Percentiles rank a stretch among this genome's conserved stretches.
Conservation (phyloP, 2,113 vertebrate species). For the Heptranchias perlo region DNA sequence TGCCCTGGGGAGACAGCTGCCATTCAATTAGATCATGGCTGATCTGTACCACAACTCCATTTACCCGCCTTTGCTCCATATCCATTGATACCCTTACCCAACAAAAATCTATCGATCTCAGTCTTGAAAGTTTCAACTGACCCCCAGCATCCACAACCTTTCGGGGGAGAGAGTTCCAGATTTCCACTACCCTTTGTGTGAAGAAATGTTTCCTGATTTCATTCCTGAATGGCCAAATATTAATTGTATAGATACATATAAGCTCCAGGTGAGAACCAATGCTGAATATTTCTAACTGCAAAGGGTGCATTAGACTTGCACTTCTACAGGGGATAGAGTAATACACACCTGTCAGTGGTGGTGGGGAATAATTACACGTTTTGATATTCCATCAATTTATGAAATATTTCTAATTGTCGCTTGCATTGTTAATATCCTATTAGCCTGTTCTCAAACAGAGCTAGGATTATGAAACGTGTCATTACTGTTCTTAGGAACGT, state of each 20-base stretch:
- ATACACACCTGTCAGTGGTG: background rate
- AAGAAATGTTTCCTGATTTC: background rate
- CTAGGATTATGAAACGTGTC: background rate
- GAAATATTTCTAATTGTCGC: constrained; percentile 5
- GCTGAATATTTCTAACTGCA: background rate
- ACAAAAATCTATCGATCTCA: background rate
- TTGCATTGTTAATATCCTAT: constrained; percentile 3
- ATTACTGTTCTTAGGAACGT: background rate
- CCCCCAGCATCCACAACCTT: background rate
- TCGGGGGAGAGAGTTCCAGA: too few species aligned
- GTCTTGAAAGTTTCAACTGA: background rate
- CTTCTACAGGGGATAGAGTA: background rate
- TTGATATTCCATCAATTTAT: background rate
- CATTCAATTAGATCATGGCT: too few species aligned
- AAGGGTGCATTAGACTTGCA: background rate
- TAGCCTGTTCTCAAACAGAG: constrained; percentile 1
- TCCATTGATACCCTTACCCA: background rate
- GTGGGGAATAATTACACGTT: background rate
- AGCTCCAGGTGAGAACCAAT: background rate
- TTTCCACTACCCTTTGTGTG: background rate
- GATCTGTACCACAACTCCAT: too few species aligned
- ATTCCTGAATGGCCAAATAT: background rate
- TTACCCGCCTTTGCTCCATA: background rate
- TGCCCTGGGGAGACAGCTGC: too few species aligned
- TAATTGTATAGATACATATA: background rate